Percentiles rank a stretch among this genome's conserved stretches.
phyloP scores from a whole-genome alignment of 2,888 invertebrate genomes.

The Oeneis ivallda region DNA sequence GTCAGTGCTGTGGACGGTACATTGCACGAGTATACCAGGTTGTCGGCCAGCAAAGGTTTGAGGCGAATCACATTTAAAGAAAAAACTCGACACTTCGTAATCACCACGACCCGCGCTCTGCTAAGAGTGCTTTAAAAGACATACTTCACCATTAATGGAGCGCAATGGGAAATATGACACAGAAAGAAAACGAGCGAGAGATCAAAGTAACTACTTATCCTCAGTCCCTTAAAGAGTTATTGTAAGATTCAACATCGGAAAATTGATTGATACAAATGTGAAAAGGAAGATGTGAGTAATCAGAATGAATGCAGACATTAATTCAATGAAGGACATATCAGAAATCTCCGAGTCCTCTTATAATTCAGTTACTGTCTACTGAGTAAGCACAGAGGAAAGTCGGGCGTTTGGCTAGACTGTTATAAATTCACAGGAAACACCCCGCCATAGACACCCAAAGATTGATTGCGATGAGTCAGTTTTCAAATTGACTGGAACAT shows the following conservation, averaged over 20 bases:
- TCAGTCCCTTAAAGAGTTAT: neutral
- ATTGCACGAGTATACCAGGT: too few species aligned
- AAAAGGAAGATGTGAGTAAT: neutral
- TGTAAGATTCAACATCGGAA: neutral
- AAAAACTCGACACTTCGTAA: too few species aligned
- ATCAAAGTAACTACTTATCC: too few species aligned
- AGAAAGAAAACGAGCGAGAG: too few species aligned
- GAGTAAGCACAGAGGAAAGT: neutral
- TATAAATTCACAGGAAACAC: conserved; percentile 29
- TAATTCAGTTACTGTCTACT: neutral
- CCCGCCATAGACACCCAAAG: conserved; percentile 29
- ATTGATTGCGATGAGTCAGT: conserved; percentile 41
- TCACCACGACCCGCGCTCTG: too few species aligned
- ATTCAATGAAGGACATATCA: neutral
- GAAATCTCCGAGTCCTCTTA: neutral
- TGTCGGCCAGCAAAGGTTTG: too few species aligned
- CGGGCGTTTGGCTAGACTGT: neutral
- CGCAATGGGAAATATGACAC: too few species aligned
- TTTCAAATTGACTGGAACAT: conserved; percentile 38
- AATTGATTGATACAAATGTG: neutral
- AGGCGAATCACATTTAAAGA: too few species aligned
- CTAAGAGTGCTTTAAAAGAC: too few species aligned
- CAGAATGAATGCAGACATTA: neutral
- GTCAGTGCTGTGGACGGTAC: too few species aligned
- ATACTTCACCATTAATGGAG: too few species aligned